phyloP scores from a whole-genome alignment of 2,797 vertebrate species.

The Lophius americanus region DNA sequence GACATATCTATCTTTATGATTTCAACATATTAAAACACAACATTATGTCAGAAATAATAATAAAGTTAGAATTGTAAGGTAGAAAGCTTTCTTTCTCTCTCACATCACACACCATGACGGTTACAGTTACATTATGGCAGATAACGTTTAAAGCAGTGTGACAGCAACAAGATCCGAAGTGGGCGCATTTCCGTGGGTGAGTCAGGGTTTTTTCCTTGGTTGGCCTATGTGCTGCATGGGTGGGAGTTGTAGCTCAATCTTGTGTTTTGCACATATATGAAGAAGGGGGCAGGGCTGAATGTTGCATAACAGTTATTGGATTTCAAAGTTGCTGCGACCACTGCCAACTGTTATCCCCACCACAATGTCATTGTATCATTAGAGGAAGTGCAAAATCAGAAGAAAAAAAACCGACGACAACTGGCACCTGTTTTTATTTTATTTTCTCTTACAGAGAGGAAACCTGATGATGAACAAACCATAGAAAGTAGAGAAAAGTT shows the following conservation, averaged over 20 bases:
- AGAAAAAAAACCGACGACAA: background rate
- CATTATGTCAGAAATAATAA: background rate
- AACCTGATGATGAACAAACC: background rate
- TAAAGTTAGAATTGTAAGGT: background rate
- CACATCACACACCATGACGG: background rate
- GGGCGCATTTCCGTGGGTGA: background rate
- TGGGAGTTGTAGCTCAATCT: background rate
- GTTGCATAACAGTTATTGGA: conserved; percentile 9
- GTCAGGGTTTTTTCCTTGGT: conserved; percentile 12
- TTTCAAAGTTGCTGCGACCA: conserved; percentile 11
- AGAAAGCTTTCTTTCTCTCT: background rate
- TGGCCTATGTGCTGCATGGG: conserved; percentile 15
- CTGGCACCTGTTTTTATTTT: conserved; percentile 25
- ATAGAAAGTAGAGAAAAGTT: too few species aligned
- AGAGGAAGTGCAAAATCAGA: conserved; percentile 40
- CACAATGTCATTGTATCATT: background rate
- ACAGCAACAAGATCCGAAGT: background rate
- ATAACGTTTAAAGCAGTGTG: background rate
- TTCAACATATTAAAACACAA: background rate
- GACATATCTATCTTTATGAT: background rate
- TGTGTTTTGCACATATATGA: conserved; percentile 13
- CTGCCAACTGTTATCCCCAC: conserved; percentile 28
- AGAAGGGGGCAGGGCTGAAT: background rate
- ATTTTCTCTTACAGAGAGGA: background rate
- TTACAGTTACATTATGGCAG: background rate